A percentile compares a stretch with the other conserved stretches of the same genome.
Conservation (phyloP, 2,888 invertebrate species). For the Andrena fulva region DNA sequence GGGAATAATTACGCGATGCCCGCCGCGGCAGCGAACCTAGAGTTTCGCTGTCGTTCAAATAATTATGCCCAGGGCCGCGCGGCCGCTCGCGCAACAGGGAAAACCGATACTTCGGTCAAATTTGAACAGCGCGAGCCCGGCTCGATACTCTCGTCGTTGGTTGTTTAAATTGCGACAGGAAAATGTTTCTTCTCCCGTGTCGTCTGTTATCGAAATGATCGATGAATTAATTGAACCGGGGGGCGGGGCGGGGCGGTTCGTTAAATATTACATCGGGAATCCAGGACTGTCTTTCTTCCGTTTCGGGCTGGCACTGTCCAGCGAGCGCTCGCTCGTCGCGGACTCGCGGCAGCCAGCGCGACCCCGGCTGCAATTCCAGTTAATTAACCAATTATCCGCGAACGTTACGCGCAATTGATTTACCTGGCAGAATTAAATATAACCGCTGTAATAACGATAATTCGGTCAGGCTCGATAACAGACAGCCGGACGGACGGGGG, state of each 20-base stretch:
- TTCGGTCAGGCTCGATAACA: constrained; percentile 5
- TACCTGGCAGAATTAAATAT: constrained; percentile 44
- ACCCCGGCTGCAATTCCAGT: constrained; percentile 39
- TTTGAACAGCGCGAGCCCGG: constrained; percentile 1
- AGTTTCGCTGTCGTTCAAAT: neutral
- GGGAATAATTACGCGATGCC: neutral
- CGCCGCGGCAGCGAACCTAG: neutral
- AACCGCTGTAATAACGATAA: constrained; percentile 46
- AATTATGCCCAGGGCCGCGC: neutral
- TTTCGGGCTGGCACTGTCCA: neutral
- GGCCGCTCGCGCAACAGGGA: neutral
- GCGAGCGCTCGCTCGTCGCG: neutral
- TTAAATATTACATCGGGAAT: neutral
- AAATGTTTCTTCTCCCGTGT: constrained; percentile 2
- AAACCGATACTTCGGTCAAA: constrained; percentile 8
- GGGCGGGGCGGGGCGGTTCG: neutral
- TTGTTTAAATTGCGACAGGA: constrained; percentile 13
- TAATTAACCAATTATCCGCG: constrained; percentile 63
- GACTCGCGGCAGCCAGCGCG: too few species aligned
- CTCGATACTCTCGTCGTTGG: neutral
- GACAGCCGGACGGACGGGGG: neutral
- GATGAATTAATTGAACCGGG: constrained; percentile 25
- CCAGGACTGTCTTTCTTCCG: neutral
- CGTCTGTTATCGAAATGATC: constrained; percentile 14
- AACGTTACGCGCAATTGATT: constrained; percentile 59